These are phyloP conservation scores for Venusia cambrica DNA, from an alignment of 2,888 invertebrate genomes.

Conservation along the genomic window DNA sequence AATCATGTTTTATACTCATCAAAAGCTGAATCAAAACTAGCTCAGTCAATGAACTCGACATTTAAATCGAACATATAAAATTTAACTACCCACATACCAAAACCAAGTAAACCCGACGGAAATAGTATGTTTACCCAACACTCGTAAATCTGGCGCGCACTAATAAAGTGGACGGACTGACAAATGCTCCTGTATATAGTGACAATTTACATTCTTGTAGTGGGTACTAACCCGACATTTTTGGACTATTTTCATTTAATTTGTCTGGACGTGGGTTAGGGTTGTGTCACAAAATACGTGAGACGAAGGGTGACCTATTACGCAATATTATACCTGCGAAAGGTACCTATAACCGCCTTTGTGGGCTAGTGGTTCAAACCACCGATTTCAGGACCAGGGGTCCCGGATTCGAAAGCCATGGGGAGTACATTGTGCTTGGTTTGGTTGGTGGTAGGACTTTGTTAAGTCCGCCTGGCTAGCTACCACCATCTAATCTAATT, in stretches of 20 bases:
- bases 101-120: conserved; percentile 26
- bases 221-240: conserved; percentile 19
- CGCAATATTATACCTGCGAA: no score
- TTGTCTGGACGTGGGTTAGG: conserved; percentile 8
- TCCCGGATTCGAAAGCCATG: no score
- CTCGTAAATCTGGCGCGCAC: conserved; percentile 58
- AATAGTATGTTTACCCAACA: conserved; percentile 50
- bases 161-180: conserved; percentile 67
- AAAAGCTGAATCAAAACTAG: no score
- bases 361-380: no score
- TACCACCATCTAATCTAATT: no score
- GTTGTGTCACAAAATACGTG: neutral
- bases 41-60: conserved; percentile 5
- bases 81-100: conserved; percentile 11
- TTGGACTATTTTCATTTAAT: conserved; percentile 18
- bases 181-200: conserved; percentile 55
- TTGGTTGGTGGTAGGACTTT: no score
- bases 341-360: no score
- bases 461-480: no score
- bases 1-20: no score
- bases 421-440: no score
- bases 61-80: conserved; percentile 6
- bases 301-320: no score
- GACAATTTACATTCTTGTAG: conserved; percentile 62
- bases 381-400: no score